Percentiles rank a stretch among this genome's conserved stretches.
Conservation (phyloP, 2,888 invertebrate species). For the Hirtodrosophila alboralis region DNA sequence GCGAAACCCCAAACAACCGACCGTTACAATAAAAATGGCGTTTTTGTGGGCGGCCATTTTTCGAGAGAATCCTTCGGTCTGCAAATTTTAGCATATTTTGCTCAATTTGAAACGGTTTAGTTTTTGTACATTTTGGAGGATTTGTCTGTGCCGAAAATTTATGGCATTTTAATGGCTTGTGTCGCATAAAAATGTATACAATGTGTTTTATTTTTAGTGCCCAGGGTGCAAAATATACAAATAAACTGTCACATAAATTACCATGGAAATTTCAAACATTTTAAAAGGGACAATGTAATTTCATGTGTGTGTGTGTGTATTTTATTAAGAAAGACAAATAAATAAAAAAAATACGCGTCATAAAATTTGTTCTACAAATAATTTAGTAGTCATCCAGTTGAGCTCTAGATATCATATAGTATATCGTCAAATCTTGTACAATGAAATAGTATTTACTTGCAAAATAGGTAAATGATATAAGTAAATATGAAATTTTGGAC, state of each 20-base stretch:
- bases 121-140: slow-evolving; percentile 49
- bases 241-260: slow-evolving; percentile 36
- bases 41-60: slow-evolving; percentile 19
- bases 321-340: slow-evolving; percentile 10
- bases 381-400: not conserved
- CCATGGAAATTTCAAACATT: slow-evolving; percentile 31
- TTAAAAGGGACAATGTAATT: slow-evolving; percentile 34
- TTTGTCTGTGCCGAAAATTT: slow-evolving; percentile 68
- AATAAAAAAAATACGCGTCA: slow-evolving; percentile 1
- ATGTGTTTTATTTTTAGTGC: slow-evolving; percentile 45
- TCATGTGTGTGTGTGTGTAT: slow-evolving; percentile 33
- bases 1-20: slow-evolving; percentile 14
- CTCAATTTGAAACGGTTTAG: slow-evolving; percentile 72
- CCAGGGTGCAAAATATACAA: slow-evolving; percentile 5
- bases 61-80: slow-evolving; percentile 20
- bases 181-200: slow-evolving; percentile 54
- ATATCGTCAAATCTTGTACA: too few species aligned
- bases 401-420: too few species aligned
- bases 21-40: slow-evolving; percentile 40
- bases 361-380: slow-evolving; percentile 5
- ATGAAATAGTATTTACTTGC: too few species aligned
- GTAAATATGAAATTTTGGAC: too few species aligned
- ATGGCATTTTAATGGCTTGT: slow-evolving; percentile 73
- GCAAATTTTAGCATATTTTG: slow-evolving; percentile 68
- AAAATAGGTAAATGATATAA: too few species aligned